Evolutionary conservation across 2,113 vertebrate species (phyloP), one percentile per base, ranked within the genome.

Genomic region (Gymnogyps californianus): DNA sequence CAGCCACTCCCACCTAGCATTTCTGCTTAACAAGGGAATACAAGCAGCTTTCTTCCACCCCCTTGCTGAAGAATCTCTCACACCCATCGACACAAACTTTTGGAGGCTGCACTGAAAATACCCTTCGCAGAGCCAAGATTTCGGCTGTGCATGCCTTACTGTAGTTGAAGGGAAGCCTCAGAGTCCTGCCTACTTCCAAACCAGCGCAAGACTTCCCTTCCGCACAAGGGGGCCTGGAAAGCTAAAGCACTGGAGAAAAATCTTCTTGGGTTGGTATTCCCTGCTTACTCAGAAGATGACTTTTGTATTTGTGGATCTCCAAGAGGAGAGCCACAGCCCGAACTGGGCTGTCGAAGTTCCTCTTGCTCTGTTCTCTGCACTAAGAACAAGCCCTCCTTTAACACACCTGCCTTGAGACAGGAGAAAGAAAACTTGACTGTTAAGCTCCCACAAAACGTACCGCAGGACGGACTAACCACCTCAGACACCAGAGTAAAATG

Each of bases 31-130:
- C 55, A 90, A 83, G 29, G 92, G 81, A 92, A 82, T 47, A 84
- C 34, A 42, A 81, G 83, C 52, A 79, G 77, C 74, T 76, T 92
- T 76, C 57, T 93, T 95, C 80, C 57, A 89, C 80, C 65, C 36
- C 44, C 86, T 80, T 69, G 52, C 2, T 81, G 83, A 95, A 96
- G 61, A 95, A 97, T 95, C 83, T 77, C 74, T 92, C 61, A 65
- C 44, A 65, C 52, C 13, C 87, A 42, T 42, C 7, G 3, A 85
- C 40, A 65, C 16, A 81, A 70, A 54, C 44, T 51, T 93, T 44
- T 0, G 0, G 71, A 86, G 44, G 13, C n/a, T 66, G 29, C 55
- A 29, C 36, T 52, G 49, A 55, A 79, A 93, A 71, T 3, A 42
- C 1, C 42, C 61, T 93, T 72, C 9, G 1, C 38, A 74, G 25